phyloP scores from a whole-genome alignment of 2,888 invertebrate species.

The Cephus pygmeus region DNA sequence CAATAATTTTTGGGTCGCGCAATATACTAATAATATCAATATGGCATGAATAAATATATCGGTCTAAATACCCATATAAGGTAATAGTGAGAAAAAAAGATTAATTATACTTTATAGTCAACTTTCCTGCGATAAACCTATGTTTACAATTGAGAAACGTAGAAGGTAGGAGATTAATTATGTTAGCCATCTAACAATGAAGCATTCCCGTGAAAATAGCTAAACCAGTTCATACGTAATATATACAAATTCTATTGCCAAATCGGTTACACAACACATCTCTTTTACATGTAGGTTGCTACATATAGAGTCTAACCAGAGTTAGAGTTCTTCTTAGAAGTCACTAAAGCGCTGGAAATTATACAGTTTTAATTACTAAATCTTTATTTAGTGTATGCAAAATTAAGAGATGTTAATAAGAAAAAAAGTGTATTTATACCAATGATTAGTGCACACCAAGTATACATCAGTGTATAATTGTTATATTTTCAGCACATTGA shows the following conservation, averaged over 20 bases:
- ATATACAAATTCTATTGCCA: background rate
- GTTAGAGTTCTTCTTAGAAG: background rate
- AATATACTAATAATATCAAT: background rate
- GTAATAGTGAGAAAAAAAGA: background rate
- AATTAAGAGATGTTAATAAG: background rate
- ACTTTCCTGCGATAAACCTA: background rate
- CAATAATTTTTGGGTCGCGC: background rate
- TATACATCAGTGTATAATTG: too few species aligned
- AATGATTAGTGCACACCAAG: too few species aligned
- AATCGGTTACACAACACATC: background rate
- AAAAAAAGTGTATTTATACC: background rate
- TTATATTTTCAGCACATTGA: too few species aligned
- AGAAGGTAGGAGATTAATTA: background rate
- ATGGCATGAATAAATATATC: background rate
- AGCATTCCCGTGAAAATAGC: background rate
- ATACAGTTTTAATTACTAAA: background rate
- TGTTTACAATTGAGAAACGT: background rate
- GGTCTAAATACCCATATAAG: background rate
- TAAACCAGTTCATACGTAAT: background rate
- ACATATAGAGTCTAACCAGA: background rate
- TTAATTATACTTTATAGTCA: background rate
- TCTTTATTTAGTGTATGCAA: background rate
- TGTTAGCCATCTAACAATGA: background rate
- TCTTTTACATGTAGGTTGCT: background rate
- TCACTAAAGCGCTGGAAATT: too few species aligned